Evolutionary conservation across 2,797 vertebrate genomes (phyloP).

Genomic region (Pipistrellus pygmaeus): DNA sequence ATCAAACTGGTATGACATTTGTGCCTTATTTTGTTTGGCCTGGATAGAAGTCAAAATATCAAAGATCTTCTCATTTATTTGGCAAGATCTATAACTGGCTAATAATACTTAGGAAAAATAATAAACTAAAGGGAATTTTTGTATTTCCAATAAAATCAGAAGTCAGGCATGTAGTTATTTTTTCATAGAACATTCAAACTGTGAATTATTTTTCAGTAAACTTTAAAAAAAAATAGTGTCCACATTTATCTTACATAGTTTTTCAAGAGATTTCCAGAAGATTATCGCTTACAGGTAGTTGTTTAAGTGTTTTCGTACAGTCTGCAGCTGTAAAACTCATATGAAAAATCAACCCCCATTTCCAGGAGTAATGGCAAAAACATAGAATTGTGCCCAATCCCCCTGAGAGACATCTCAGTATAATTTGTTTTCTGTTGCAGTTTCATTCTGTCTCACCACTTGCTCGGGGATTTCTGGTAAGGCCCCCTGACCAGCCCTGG

Average conservation of each 20-base stretch:
- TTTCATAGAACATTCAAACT: slow-evolving; percentile 29
- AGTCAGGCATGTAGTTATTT: background rate
- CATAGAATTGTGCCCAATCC: background rate
- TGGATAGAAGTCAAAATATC: background rate
- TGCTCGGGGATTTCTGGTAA: background rate
- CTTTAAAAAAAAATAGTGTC: background rate
- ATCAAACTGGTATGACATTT: background rate
- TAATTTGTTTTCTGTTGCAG: background rate
- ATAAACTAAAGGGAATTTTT: background rate
- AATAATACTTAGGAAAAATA: background rate
- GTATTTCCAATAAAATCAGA: background rate
- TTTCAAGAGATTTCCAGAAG: slow-evolving; percentile 37
- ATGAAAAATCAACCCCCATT: background rate
- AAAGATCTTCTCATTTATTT: background rate
- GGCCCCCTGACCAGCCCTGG: background rate
- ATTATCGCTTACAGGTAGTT: background rate
- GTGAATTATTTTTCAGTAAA: slow-evolving; percentile 49
- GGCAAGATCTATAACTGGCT: background rate
- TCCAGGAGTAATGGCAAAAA: slow-evolving; percentile 32
- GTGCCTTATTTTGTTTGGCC: background rate
- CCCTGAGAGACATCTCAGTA: background rate
- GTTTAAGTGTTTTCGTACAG: background rate
- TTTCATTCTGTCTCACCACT: background rate
- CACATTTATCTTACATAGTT: background rate
- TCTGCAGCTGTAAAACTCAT: slow-evolving; percentile 27